Conservation (phyloP, 2,113 vertebrate genomes). For the Lutjanus erythropterus region DNA sequence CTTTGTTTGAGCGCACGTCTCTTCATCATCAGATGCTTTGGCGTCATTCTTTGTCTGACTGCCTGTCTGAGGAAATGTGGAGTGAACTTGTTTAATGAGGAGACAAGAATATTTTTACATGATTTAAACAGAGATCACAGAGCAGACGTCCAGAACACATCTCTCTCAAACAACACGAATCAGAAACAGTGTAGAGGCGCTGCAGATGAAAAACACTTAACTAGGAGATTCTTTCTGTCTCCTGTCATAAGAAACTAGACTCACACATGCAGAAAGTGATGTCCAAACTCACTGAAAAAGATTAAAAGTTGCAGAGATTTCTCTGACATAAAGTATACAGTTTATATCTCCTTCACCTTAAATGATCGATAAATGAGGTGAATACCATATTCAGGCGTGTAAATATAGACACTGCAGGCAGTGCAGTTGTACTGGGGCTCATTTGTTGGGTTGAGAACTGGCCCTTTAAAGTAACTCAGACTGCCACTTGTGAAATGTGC, state of each 20-base stretch:
- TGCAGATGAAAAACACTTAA: slow-evolving; percentile 42
- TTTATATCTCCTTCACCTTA: slow-evolving; percentile 9
- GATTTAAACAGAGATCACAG: slow-evolving; percentile 71
- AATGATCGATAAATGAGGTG: neutral
- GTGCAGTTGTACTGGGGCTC: no score
- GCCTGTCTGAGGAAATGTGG: slow-evolving; percentile 48
- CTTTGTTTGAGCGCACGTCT: slow-evolving; percentile 53
- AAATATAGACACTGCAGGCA: no score
- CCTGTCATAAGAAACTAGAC: neutral
- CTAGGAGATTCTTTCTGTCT: neutral
- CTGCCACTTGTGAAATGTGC: no score
- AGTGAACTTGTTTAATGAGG: slow-evolving; percentile 70
- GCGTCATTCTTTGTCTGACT: slow-evolving; percentile 58
- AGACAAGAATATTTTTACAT: slow-evolving; percentile 74
- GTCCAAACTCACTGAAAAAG: neutral
- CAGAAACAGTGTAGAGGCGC: slow-evolving; percentile 7
- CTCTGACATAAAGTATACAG: neutral
- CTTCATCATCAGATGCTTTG: slow-evolving; percentile 52
- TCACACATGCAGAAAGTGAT: neutral
- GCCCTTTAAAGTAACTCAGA: no score
- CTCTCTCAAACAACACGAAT: slow-evolving; percentile 56
- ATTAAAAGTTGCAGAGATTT: slow-evolving; percentile 5
- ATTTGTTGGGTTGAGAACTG: no score
- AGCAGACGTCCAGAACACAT: slow-evolving; percentile 42
- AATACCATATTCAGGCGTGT: neutral